These are phyloP conservation scores for Somateria mollissima DNA, from an alignment of 2,797 vertebrate species.

Conservation along the genomic window DNA sequence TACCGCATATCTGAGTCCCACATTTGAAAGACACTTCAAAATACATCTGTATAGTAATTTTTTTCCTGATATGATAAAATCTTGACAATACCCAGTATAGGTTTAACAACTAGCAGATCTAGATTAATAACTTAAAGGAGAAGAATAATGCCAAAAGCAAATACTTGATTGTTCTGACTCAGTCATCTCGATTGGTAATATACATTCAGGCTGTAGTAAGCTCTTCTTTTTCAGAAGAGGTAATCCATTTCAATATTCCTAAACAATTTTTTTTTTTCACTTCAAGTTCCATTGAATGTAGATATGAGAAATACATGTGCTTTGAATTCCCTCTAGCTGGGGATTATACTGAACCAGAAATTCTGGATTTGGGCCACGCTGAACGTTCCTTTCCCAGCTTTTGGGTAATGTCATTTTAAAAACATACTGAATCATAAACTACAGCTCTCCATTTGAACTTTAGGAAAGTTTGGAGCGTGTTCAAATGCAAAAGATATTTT, in stretches of 20 bases:
- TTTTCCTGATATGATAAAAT: background rate
- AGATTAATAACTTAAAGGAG: background rate
- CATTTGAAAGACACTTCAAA: background rate
- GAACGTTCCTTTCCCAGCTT: conserved; percentile 29
- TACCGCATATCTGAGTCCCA: background rate
- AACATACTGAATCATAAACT: conserved; percentile 41
- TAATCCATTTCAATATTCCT: background rate
- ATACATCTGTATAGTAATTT: background rate
- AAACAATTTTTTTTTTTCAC: background rate
- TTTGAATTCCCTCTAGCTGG: conserved; percentile 10
- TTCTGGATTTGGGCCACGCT: background rate
- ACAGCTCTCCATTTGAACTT: conserved; percentile 29
- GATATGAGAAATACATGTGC: conserved; percentile 3
- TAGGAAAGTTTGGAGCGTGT: background rate
- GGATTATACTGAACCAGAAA: background rate
- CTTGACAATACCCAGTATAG: background rate
- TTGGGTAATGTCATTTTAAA: conserved; percentile 7
- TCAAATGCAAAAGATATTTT: conserved; percentile 19
- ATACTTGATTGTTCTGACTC: background rate
- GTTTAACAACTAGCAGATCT: background rate
- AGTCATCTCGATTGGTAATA: background rate
- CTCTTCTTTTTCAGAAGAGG: background rate
- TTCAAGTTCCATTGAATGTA: background rate
- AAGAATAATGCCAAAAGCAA: background rate
- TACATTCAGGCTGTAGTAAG: background rate